These are phyloP conservation scores for Stenopsyche tienmushanensis DNA, from an alignment of 1,140 invertebrate species.

Conservation along the genomic window DNA sequence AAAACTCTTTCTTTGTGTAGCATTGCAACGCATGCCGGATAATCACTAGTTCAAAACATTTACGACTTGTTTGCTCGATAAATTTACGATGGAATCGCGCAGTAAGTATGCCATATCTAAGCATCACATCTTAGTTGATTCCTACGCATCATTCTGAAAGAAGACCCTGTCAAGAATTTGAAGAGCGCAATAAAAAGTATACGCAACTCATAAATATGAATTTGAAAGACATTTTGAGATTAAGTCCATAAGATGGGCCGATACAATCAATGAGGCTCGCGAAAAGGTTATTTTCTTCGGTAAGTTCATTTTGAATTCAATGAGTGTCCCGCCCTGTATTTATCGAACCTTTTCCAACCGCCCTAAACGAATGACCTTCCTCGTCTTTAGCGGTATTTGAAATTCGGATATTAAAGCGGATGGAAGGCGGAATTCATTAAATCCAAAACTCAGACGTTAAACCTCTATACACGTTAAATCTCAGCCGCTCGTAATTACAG, in stretches of 20 bases:
- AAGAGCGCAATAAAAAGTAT: no score
- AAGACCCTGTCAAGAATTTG: no score
- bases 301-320: conserved; percentile 20
- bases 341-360: conserved; percentile 29
- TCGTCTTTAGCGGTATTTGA: conserved; percentile 3
- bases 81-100: neutral
- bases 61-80: no score
- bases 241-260: no score
- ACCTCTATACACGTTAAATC: neutral
- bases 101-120: no score
- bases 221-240: no score
- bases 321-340: conserved; percentile 13
- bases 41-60: neutral
- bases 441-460: conserved; percentile 7
- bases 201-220: no score
- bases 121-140: no score
- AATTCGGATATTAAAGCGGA: conserved; percentile 14
- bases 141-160: no score
- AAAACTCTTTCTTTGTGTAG: no score
- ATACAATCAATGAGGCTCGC: conserved; percentile 12
- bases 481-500: neutral
- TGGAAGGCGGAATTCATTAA: conserved; percentile 12
- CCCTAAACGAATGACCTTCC: conserved; percentile 3
- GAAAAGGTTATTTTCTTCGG: conserved; percentile 23
- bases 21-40: no score